Conservation (phyloP, 2,888 invertebrate genomes). For the Lycophotia porphyrea region DNA sequence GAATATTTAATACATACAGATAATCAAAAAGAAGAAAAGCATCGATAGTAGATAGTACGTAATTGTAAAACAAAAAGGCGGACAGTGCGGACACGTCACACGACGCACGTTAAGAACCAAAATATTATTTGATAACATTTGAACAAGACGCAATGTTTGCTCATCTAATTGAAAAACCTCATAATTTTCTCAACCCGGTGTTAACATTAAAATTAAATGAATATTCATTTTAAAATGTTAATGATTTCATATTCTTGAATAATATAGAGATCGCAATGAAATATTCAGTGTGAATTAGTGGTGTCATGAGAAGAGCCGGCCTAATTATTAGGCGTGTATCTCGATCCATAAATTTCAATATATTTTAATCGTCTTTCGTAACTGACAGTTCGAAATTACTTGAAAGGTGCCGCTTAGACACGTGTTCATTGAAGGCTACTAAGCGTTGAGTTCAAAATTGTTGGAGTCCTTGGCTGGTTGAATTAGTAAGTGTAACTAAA, state of each 20-base stretch:
- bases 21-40: slow-evolving; percentile 4
- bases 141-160: slow-evolving; percentile 17
- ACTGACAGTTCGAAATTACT: slow-evolving; percentile 52
- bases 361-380: slow-evolving; percentile 63
- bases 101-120: background rate
- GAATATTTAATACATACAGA: background rate
- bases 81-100: background rate
- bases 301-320: slow-evolving; percentile 65
- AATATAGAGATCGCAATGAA: slow-evolving; percentile 83
- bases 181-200: slow-evolving; percentile 17
- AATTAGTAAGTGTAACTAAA: slow-evolving; percentile 5
- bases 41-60: background rate
- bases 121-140: background rate
- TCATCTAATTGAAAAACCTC: slow-evolving; percentile 42
- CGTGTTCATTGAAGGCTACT: slow-evolving; percentile 40
- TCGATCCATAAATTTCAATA: slow-evolving; percentile 82
- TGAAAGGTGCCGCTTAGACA: slow-evolving; percentile 55
- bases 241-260: slow-evolving; percentile 76
- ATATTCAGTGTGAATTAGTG: slow-evolving; percentile 85
- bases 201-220: slow-evolving; percentile 48
- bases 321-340: slow-evolving; percentile 73
- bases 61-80: background rate
- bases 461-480: slow-evolving; percentile 31
- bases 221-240: slow-evolving; percentile 65
- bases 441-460: slow-evolving; percentile 12